Conservation (phyloP, 2,113 vertebrate species). For the Odocoileus hemionus region DNA sequence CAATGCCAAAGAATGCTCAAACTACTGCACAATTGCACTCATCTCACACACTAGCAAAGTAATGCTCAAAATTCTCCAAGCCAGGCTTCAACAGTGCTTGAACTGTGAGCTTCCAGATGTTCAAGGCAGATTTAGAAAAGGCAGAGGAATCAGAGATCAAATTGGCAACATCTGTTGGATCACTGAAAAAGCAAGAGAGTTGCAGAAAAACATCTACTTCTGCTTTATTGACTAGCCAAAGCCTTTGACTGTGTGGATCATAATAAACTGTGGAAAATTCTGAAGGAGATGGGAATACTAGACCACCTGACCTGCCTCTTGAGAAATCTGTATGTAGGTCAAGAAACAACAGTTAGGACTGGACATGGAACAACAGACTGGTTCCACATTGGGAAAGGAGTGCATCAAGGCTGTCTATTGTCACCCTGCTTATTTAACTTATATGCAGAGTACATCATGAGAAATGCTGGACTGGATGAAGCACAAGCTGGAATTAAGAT, state of each 20-base stretch:
- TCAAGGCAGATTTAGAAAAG: neutral
- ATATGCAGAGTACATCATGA: neutral
- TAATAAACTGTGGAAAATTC: neutral
- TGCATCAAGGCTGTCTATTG: accelerated
- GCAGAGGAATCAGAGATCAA: neutral
- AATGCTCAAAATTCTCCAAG: neutral
- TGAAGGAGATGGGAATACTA: neutral
- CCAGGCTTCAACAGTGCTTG: neutral
- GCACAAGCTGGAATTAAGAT: neutral
- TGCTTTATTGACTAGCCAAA: neutral
- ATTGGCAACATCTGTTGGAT: neutral
- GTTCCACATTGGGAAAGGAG: neutral
- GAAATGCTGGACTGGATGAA: neutral
- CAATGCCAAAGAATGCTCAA: neutral
- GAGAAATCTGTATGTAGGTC: neutral
- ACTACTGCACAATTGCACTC: neutral
- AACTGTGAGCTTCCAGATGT: neutral
- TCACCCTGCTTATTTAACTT: neutral
- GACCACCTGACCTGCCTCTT: neutral
- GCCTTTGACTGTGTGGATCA: neutral
- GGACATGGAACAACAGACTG: neutral
- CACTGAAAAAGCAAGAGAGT: neutral
- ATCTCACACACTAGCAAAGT: neutral
- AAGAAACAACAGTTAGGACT: neutral
- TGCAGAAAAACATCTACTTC: neutral